These are phyloP conservation scores for Aplochiton taeniatus DNA, from an alignment of 2,797 vertebrate genomes.

Conservation along the genomic window DNA sequence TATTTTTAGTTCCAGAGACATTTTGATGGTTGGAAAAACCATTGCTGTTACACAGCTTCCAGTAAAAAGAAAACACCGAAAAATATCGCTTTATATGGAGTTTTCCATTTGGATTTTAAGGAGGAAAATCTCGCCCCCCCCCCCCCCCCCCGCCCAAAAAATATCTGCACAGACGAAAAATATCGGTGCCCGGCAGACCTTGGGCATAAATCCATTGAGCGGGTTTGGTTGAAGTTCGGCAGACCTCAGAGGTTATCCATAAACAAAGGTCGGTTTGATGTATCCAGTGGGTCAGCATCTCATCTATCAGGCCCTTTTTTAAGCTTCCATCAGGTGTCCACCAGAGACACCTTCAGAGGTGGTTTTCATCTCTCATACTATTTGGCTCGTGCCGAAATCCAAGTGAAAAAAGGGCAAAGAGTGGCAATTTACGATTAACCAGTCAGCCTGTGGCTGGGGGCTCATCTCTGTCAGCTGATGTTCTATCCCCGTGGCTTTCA, in stretches of 20 bases:
- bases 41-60: background rate
- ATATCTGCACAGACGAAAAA: background rate
- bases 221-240: constrained; percentile 17
- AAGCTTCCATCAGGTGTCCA: constrained; percentile 29
- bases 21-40: constrained; percentile 14
- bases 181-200: constrained; percentile 1
- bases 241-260: constrained; percentile 16
- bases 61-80: constrained; percentile 5
- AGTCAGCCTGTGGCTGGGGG: constrained; percentile 9
- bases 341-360: constrained; percentile 8
- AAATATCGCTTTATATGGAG: constrained; percentile 1
- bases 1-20: constrained; percentile 18
- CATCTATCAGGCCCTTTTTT: constrained; percentile 44
- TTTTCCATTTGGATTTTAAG: constrained; percentile 26
- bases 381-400: constrained; percentile 43
- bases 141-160: no score
- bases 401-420: constrained; percentile 34
- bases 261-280: constrained; percentile 5
- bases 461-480: constrained; percentile 9
- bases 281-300: background rate
- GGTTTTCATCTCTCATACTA: constrained; percentile 30
- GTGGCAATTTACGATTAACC: constrained; percentile 19
- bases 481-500: constrained; percentile 21
- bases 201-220: constrained; percentile 11
- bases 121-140: background rate